Evolutionary conservation across 1,140 invertebrate species (phyloP).

Genomic region (Marisa cornuarietis): DNA sequence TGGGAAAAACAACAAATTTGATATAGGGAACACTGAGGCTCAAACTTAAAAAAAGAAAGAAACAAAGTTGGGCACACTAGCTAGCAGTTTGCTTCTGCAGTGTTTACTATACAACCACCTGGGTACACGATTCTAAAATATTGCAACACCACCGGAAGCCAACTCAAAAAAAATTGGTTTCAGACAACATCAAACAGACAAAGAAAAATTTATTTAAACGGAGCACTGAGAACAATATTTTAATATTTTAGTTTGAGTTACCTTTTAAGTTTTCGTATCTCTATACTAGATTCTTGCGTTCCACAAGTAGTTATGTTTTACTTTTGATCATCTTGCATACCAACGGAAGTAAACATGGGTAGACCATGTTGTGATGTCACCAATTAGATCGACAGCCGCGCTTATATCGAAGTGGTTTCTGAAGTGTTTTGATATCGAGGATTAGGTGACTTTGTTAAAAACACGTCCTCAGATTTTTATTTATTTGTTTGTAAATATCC

Average conservation of each 20-base stretch:
- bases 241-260: not conserved
- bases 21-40: too few species aligned
- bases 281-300: not conserved
- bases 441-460: not conserved
- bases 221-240: too few species aligned
- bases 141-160: too few species aligned
- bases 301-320: not conserved
- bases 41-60: too few species aligned
- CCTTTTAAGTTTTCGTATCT: not conserved
- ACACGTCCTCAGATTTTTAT: not conserved
- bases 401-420: not conserved
- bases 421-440: not conserved
- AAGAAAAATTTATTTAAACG: too few species aligned
- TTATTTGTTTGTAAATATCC: not conserved
- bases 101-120: too few species aligned
- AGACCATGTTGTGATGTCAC: not conserved
- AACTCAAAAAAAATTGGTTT: too few species aligned
- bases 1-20: too few species aligned
- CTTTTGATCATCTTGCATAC: not conserved
- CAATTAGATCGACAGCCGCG: not conserved
- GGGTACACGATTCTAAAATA: too few species aligned
- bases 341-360: constrained; percentile 22
- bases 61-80: too few species aligned
- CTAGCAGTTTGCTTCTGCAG: too few species aligned
- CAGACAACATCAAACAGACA: too few species aligned